Percentiles rank a stretch among this genome's conserved stretches.
Evolutionary conservation across 2,113 vertebrate genomes (phyloP).

Genomic region (Brevimyrus niger): DNA sequence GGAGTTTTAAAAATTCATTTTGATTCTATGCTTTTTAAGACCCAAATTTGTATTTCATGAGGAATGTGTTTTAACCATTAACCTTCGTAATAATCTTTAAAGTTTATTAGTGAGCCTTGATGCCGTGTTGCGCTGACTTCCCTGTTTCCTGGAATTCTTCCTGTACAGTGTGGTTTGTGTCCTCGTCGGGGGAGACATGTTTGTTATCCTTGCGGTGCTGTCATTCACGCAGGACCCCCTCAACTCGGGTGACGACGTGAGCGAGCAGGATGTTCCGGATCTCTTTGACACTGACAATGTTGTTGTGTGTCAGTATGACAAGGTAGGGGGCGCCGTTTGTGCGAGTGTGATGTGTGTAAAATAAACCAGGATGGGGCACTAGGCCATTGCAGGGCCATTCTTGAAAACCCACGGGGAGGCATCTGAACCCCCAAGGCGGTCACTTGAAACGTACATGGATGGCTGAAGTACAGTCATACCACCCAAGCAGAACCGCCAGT

Average conservation of each 20-base stretch:
- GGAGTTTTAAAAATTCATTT: background rate
- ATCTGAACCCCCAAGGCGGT: background rate
- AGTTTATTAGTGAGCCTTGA: background rate
- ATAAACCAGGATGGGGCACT: background rate
- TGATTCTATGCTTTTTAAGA: background rate
- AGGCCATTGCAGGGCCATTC: background rate
- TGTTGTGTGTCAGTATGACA: slow-evolving; percentile 95
- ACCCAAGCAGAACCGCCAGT: background rate
- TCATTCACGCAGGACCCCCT: slow-evolving; percentile 74
- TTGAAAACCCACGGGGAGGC: background rate
- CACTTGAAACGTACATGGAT: background rate
- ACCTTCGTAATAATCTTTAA: background rate
- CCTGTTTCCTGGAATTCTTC: background rate
- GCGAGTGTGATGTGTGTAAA: too few species aligned
- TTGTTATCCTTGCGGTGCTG: background rate
- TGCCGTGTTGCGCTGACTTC: background rate
- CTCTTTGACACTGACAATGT: slow-evolving; percentile 93
- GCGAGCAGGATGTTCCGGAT: slow-evolving; percentile 89
- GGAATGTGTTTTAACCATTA: background rate
- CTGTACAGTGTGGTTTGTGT: background rate
- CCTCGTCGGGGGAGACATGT: background rate
- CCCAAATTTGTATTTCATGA: background rate
- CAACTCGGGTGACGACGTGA: slow-evolving; percentile 91
- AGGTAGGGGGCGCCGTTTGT: slow-evolving; percentile 64
- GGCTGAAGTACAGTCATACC: background rate